A percentile compares a stretch with the other conserved stretches of the same genome.
These are phyloP conservation scores for Agrochola litura DNA, from an alignment of 2,888 invertebrate genomes.

Conservation along the genomic window DNA sequence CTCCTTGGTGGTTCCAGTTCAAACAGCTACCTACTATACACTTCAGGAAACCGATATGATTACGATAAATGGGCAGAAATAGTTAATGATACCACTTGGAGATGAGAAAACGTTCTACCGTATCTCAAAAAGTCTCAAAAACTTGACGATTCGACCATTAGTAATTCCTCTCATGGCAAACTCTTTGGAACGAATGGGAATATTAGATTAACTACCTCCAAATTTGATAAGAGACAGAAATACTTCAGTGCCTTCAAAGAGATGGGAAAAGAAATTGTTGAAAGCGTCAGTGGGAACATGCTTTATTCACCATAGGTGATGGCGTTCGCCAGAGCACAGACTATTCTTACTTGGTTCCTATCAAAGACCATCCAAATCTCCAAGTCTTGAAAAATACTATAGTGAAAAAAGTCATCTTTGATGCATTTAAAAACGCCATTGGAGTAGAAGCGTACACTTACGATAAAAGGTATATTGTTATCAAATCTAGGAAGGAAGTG, in stretches of 20 bases:
- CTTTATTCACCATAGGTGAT: slow-evolving; percentile 60
- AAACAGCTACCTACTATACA: slow-evolving; percentile 53
- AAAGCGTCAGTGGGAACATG: slow-evolving; percentile 69
- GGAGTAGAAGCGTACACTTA: slow-evolving; percentile 70
- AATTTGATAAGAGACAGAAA: slow-evolving; percentile 25
- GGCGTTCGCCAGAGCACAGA: slow-evolving; percentile 44
- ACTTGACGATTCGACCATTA: slow-evolving; percentile 53
- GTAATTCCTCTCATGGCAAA: slow-evolving; percentile 50
- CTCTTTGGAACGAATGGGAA: slow-evolving; percentile 68
- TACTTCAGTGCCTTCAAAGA: slow-evolving; percentile 78
- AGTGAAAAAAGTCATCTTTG: slow-evolving; percentile 45
- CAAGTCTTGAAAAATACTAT: slow-evolving; percentile 51
- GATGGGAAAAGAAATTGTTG: slow-evolving; percentile 77
- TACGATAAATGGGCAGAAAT: slow-evolving; percentile 71
- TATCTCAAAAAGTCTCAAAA: slow-evolving; percentile 75
- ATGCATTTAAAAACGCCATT: slow-evolving; percentile 50
- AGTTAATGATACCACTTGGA: slow-evolving; percentile 69
- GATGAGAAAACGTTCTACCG: slow-evolving; percentile 69
- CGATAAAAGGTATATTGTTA: slow-evolving; percentile 36
- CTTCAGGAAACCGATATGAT: slow-evolving; percentile 65
- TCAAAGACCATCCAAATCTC: slow-evolving; percentile 31
- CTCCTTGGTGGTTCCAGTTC: slow-evolving; percentile 66
- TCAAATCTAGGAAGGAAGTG: slow-evolving; percentile 71
- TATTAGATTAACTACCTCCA: slow-evolving; percentile 52
- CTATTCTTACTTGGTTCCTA: slow-evolving; percentile 23